Evolutionary conservation across 1,140 invertebrate species (phyloP).

Genomic region (Lethrus apterus): DNA sequence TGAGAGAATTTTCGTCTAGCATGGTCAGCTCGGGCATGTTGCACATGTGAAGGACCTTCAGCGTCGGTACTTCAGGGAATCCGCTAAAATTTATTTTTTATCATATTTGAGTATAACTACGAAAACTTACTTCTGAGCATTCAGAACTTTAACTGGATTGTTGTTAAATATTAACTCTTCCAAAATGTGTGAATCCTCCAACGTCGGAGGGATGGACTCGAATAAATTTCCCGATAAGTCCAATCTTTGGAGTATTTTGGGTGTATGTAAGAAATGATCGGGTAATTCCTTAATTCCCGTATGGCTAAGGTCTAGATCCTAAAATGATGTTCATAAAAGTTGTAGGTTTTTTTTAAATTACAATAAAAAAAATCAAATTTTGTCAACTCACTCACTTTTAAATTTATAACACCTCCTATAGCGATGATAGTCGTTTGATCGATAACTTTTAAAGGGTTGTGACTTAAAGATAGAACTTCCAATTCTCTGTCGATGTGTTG

Average conservation of each 20-base stretch:
- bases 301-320: constrained; percentile 59
- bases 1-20: constrained; percentile 48
- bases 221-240: constrained; percentile 64
- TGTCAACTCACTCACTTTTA: constrained; percentile 50
- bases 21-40: constrained; percentile 50
- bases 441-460: constrained; percentile 58
- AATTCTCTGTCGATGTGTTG: constrained; percentile 55
- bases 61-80: constrained; percentile 52
- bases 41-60: constrained; percentile 56
- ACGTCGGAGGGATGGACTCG: constrained; percentile 47
- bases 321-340: constrained; percentile 30
- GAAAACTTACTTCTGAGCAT: constrained; percentile 38
- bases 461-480: constrained; percentile 55
- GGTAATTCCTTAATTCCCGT: constrained; percentile 55
- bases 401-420: constrained; percentile 50
- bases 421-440: constrained; percentile 53
- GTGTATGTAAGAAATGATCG: constrained; percentile 56
- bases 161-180: constrained; percentile 56
- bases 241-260: constrained; percentile 53
- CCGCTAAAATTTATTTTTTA: constrained; percentile 40
- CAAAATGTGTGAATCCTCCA: constrained; percentile 52
- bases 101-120: background rate
- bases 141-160: constrained; percentile 54
- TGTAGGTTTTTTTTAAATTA: no score
- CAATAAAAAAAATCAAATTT: constrained; percentile 6